These are phyloP conservation scores for Syrmaticus mikado DNA, from an alignment of 2,113 vertebrate genomes.

Conservation along the genomic window DNA sequence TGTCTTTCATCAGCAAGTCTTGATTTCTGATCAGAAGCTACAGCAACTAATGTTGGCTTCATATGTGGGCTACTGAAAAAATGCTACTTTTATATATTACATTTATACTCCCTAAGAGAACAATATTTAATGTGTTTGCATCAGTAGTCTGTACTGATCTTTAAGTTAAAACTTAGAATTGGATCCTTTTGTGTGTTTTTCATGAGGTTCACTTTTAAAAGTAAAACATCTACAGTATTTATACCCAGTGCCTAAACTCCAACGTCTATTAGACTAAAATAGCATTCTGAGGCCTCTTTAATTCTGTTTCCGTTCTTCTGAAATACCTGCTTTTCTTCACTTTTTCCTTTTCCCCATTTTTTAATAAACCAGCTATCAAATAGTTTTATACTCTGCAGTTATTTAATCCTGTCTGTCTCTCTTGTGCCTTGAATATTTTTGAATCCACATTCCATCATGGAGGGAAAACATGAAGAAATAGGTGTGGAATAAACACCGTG, in stretches of 20 bases:
- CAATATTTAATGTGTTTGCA: neutral
- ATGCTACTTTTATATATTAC: neutral
- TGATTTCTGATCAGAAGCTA: neutral
- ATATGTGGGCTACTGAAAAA: neutral
- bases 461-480: neutral
- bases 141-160: neutral
- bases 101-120: neutral
- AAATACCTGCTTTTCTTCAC: neutral
- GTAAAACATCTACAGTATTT: neutral
- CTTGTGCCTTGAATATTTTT: neutral
- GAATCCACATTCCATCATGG: neutral
- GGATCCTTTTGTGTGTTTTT: neutral
- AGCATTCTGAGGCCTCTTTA: neutral
- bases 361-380: neutral
- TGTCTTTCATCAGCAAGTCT: neutral
- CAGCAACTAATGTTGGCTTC: neutral
- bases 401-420: neutral
- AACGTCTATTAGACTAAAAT: neutral
- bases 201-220: neutral
- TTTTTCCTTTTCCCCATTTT: neutral
- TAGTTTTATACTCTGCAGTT: neutral
- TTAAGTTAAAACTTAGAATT: neutral
- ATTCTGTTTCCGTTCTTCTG: neutral
- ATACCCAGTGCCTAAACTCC: neutral
- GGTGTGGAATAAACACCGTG: neutral